Conservation (phyloP, 2,888 invertebrate genomes). For the Spodoptera littoralis region DNA sequence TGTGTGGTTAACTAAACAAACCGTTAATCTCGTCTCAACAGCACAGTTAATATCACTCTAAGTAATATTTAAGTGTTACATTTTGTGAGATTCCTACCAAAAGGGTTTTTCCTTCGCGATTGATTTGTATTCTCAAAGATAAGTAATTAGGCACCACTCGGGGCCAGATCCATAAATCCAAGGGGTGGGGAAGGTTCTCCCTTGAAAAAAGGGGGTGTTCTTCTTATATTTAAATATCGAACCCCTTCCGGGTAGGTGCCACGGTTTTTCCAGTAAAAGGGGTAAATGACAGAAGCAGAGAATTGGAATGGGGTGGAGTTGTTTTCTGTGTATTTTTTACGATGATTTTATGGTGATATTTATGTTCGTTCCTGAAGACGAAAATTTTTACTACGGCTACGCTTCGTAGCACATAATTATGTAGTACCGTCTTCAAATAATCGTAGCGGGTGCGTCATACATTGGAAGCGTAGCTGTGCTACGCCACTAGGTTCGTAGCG, state of each 20-base stretch:
- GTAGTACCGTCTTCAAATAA: too few relatives aligned
- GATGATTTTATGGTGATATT: neutral
- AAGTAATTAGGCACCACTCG: slow-evolving; percentile 87
- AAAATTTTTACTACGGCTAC: too few relatives aligned
- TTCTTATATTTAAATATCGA: slow-evolving; percentile 89
- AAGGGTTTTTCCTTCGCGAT: slow-evolving; percentile 74
- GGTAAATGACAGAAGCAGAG: slow-evolving; percentile 88
- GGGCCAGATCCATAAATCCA: slow-evolving; percentile 88
- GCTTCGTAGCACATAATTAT: too few relatives aligned
- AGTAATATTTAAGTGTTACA: slow-evolving; percentile 53
- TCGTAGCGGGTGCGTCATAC: too few relatives aligned
- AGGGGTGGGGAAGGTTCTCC: slow-evolving; percentile 69
- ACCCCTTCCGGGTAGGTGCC: slow-evolving; percentile 89
- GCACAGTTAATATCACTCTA: slow-evolving; percentile 31
- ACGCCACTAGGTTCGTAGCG: too few relatives aligned
- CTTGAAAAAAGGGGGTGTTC: slow-evolving; percentile 87
- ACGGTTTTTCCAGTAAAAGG: slow-evolving; percentile 89
- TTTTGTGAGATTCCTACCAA: slow-evolving; percentile 49
- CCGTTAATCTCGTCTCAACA: slow-evolving; percentile 43
- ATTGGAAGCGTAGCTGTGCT: too few relatives aligned
- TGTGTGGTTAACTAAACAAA: slow-evolving; percentile 36
- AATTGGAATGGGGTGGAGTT: slow-evolving; percentile 65
- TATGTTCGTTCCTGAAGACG: too few relatives aligned
- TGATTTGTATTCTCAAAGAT: slow-evolving; percentile 88
- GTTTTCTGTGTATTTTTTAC: neutral